A percentile compares a stretch with the other conserved stretches of the same genome.
Evolutionary conservation across 1,140 invertebrate genomes (phyloP).

Genomic region (Calliphora vicina): DNA sequence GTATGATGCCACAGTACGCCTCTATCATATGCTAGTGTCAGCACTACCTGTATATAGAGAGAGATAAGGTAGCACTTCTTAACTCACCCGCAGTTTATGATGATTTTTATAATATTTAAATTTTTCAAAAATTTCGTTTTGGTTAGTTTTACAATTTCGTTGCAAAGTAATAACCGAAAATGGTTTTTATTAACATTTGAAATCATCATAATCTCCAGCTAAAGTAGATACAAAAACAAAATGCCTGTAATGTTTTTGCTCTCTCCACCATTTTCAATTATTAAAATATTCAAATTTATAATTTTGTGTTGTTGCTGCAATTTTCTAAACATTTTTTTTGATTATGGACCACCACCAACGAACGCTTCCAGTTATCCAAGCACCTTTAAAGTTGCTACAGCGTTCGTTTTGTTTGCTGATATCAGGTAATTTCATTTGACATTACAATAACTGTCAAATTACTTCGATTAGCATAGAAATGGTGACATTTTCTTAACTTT

Average conservation of each 20-base stretch:
- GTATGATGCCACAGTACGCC: not conserved
- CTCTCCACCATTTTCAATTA: not conserved
- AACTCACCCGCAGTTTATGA: conserved; percentile 8
- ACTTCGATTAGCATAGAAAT: conserved; percentile 16
- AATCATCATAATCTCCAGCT: not conserved
- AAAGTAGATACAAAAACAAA: not conserved
- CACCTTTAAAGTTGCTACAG: no score
- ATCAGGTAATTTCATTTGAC: conserved; percentile 13
- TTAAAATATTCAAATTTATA: conserved; percentile 12
- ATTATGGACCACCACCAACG: not conserved
- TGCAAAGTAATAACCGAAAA: not conserved
- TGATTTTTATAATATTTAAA: not conserved
- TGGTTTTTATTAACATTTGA: conserved; percentile 14
- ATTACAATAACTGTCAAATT: conserved; percentile 17
- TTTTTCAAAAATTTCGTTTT: not conserved
- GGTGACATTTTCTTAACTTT: conserved; percentile 4
- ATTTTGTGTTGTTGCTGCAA: not conserved
- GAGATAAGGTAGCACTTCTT: not conserved
- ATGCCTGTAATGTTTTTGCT: not conserved
- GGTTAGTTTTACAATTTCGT: not conserved
- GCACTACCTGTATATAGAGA: not conserved
- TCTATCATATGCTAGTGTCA: not conserved
- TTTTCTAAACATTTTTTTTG: not conserved
- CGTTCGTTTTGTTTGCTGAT: not conserved
- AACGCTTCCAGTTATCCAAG: no score